These are phyloP conservation scores for Stenchaetothrips biformis DNA, from an alignment of 2,888 invertebrate species.

Conservation along the genomic window DNA sequence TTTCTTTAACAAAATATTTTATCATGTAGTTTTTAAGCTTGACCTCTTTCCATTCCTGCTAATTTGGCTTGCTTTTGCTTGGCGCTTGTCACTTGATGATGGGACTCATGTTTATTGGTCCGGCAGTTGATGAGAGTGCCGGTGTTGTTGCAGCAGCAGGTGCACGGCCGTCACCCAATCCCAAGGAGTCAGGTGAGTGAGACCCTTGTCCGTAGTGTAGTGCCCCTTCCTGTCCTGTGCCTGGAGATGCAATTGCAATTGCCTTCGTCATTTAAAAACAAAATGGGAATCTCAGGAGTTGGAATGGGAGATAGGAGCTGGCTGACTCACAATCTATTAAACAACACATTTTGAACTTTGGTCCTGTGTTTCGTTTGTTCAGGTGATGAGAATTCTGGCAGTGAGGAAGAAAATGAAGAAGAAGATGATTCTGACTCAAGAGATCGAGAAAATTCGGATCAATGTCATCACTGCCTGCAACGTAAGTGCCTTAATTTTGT, in stretches of 20 bases:
- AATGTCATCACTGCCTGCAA: constrained; percentile 62
- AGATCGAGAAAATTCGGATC: constrained; percentile 64
- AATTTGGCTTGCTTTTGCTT: constrained; percentile 33
- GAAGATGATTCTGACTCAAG: constrained; percentile 93
- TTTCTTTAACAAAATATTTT: no score
- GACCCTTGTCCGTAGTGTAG: neutral
- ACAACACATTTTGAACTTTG: neutral
- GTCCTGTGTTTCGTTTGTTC: constrained; percentile 25
- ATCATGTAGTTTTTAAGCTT: neutral
- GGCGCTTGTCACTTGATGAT: constrained; percentile 33
- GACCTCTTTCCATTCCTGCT: neutral
- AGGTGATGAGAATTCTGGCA: constrained; percentile 58
- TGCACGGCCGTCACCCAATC: constrained; percentile 43
- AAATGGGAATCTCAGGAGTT: neutral
- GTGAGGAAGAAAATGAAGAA: constrained; percentile 71
- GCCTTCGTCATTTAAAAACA: no score
- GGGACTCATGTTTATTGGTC: constrained; percentile 12
- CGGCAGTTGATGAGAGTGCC: constrained; percentile 23
- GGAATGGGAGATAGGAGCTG: constrained; percentile 1
- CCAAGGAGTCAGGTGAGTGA: constrained; percentile 42
- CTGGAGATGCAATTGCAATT: neutral
- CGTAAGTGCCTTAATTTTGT: constrained; percentile 9
- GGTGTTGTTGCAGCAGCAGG: constrained; percentile 36
- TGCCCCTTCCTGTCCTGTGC: neutral
- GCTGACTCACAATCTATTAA: neutral